Percentiles rank a stretch among this genome's conserved stretches.
Evolutionary conservation across 2,113 vertebrate species (phyloP).

Genomic region (Nansenia antarctica): DNA sequence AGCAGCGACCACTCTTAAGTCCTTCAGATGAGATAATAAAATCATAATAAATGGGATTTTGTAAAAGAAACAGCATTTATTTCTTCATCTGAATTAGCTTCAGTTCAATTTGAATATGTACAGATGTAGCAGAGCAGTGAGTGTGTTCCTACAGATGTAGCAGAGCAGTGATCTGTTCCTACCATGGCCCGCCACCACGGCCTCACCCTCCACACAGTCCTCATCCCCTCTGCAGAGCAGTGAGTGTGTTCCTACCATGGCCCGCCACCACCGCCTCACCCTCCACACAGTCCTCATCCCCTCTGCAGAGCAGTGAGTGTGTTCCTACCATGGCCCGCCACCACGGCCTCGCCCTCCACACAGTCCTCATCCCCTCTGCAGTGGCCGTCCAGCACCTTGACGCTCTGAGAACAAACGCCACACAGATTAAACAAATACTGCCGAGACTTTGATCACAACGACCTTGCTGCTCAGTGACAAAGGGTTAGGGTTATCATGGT

Average conservation of each 20-base stretch:
- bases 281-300: no score
- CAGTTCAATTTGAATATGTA: background rate
- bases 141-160: no score
- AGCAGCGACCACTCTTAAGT: conserved; percentile 83
- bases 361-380: conserved; percentile 80
- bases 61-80: background rate
- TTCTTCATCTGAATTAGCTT: background rate
- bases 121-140: no score
- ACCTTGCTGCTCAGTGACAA: background rate
- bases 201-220: no score
- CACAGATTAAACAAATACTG: conserved; percentile 3
- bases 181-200: no score
- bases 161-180: no score
- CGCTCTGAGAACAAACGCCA: conserved; percentile 71
- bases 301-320: no score
- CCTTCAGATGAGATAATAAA: conserved; percentile 70
- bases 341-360: conserved; percentile 74
- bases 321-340: conserved; percentile 66
- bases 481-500: background rate
- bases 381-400: conserved; percentile 65
- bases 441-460: background rate
- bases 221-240: no score
- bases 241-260: no score
- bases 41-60: background rate
- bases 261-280: no score